Base-by-base conservation (phyloP, 2,888 invertebrate species). In the Thereva nobilitata region DNA sequence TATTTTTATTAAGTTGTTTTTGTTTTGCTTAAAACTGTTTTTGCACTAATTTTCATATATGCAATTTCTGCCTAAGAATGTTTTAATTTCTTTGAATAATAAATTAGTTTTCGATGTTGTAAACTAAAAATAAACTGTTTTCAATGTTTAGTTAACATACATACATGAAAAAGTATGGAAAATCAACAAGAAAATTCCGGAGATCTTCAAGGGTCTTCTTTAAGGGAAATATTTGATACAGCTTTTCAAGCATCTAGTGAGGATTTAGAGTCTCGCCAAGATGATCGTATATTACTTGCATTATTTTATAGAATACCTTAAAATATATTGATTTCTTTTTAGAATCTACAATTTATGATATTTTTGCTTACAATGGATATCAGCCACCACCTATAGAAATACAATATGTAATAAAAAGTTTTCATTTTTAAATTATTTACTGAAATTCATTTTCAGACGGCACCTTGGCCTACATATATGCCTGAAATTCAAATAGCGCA, bases 101-200 rank as follows among this genome's bases (percentile, higher is more conserved):
- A 23, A 23, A 23, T 23, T 23, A 23, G 23, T 23, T 23, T 23
- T 23, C 1, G 23, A 23, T 23, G 23, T 23, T 23, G 1, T 23
- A 23, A 23, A 1, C 23, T 23, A 23, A 23, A 23, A 23, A 23
- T 23, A 23, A 23, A 23, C 23, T 23, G 23, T 23, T 23, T 23
- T 23, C 23, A 23, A 23, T 23, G 23, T 23, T 23, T 23, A 23
- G 23, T 23, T 23, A 23, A 23, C 23, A 23, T 23, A 23, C 2
- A 23, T 23, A 23, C 23, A 23, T 23, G 23, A 23, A 23, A 23
- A 23, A 23, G 2, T 23, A 76, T 79, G 77, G 79, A 79, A 71
- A 79, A 78, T 74, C 77, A 77, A 65, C 76, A 76, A 68, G 76
- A 76, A 68, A 67, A 56, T 56, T 54, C 54, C 45, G 40, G 66